Evolutionary conservation across 2,888 invertebrate genomes (phyloP).

Genomic region (Drosophila sordidula): DNA sequence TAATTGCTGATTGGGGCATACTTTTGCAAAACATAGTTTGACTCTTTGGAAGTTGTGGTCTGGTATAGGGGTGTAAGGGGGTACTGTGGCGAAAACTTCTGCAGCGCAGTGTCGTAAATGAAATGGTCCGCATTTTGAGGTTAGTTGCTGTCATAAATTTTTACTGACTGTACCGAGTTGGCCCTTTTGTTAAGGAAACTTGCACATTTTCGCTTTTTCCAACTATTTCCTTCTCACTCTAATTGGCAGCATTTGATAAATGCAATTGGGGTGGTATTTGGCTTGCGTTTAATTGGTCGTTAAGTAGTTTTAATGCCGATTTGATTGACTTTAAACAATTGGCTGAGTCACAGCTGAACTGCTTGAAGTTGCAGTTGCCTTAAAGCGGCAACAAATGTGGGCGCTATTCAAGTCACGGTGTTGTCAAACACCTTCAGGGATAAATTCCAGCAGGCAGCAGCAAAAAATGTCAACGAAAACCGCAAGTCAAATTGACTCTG

Average conservation of each 20-base stretch:
- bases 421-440: constrained; percentile 30
- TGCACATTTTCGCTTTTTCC: constrained; percentile 28
- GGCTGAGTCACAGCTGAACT: constrained; percentile 5
- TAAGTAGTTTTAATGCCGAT: constrained; percentile 66
- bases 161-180: constrained; percentile 53
- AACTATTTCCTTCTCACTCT: constrained; percentile 31
- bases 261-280: constrained; percentile 61
- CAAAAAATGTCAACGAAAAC: constrained; percentile 61
- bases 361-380: constrained; percentile 12
- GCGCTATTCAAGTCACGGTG: constrained; percentile 26
- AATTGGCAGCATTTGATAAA: constrained; percentile 77
- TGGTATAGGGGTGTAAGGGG: background rate
- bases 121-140: constrained; percentile 62
- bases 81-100: constrained; percentile 36
- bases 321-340: constrained; percentile 1
- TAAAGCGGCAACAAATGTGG: constrained; percentile 32
- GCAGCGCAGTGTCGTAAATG: constrained; percentile 60
- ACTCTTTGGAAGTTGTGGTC: background rate
- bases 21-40: background rate
- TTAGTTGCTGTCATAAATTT: constrained; percentile 78
- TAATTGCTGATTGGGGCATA: constrained; percentile 1
- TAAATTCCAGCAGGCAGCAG: constrained; percentile 31
- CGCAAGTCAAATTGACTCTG: constrained; percentile 80
- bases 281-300: constrained; percentile 69
- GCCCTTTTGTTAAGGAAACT: constrained; percentile 24